Conservation (phyloP, 2,888 invertebrate genomes). For the Cerastoderma edule region DNA sequence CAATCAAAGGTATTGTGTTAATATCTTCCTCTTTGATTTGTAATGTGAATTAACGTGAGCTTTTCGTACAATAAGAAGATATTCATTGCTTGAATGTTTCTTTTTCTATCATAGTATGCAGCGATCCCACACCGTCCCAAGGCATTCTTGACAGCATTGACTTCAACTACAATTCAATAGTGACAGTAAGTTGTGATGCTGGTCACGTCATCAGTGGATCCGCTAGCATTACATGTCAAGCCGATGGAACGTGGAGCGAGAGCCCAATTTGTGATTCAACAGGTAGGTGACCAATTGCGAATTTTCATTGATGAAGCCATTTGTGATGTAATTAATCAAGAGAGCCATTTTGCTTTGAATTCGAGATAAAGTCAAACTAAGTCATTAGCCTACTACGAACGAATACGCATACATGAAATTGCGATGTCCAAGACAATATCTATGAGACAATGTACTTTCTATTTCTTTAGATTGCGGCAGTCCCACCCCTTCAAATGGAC, state of each 20-base stretch:
- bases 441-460: neutral
- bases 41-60: neutral
- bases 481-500: constrained; percentile 9
- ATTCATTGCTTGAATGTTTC: neutral
- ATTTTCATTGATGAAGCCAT: too few relatives aligned
- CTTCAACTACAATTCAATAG: constrained; percentile 5
- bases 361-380: too few relatives aligned
- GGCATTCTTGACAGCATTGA: constrained; percentile 3
- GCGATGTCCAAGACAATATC: too few relatives aligned
- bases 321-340: too few relatives aligned
- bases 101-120: constrained; percentile 19
- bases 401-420: too few relatives aligned
- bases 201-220: constrained; percentile 22
- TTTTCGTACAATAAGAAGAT: neutral
- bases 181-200: constrained; percentile 12
- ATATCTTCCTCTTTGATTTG: neutral
- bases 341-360: too few relatives aligned
- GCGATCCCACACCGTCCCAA: constrained; percentile 21
- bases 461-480: constrained; percentile 9
- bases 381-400: too few relatives aligned
- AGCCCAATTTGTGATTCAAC: constrained; percentile 19
- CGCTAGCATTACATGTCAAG: constrained; percentile 16
- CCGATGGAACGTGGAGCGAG: constrained; percentile 26
- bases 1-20: constrained; percentile 14
- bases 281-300: too few relatives aligned